Base-by-base conservation (phyloP, 2,888 invertebrate species). In the Hirtodrosophila cameraria region DNA sequence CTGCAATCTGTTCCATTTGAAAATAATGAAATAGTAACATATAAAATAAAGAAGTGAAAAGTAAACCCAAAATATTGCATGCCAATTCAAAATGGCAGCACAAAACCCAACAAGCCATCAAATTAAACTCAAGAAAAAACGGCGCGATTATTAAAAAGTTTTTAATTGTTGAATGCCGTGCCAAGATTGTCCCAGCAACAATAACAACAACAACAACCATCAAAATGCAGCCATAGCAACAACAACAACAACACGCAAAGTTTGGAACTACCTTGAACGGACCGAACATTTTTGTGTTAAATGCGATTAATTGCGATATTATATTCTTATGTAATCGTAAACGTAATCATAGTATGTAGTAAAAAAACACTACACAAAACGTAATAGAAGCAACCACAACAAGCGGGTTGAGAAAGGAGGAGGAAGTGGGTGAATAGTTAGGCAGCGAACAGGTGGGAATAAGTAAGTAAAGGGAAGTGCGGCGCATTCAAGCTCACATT, bases 271-370 rank as follows among this genome's bases (percentile, higher is more conserved):
- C 80, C 71, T 79, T 67, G 77, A 68, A 76, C 63, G 66, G 73
- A 65, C 67, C 72, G 67, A 79, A 65, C 81, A 72, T 86, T 86
- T 87, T 75, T 86, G 87, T 86, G 84, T 87, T 84, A 84, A 84
- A 84, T 57, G 84, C 84, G 84, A 84, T 87, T 84, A 84, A 84
- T 84, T 87, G 84, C 84, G 86, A 86, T 87, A 86, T 86, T 86
- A 86, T 83, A 86, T 87, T 87, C 87, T 87, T 84, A 86, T 87
- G 84, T 85, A 86, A 82, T 82, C 81, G 81, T 86, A 86, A 82
- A 82, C 76, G 82, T 85, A 86, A 82, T 81, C 86, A 78, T 64
- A 68, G 80, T 85, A 69, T 54, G 70, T 58, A 72, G 66, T 71
- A 57, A 66, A 75, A 71, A 73, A 84, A 62, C 74, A 67, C 63